These are phyloP conservation scores for human (Homo sapiens) DNA, from an alignment of 2,113 vertebrate genomes.

Conservation along the genomic window GRCh38 chrX:23703501-23704000, in stretches of 20 bases:
- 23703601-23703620: too few relatives aligned
- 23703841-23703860: background rate
- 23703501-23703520: too few relatives aligned
- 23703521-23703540: too few relatives aligned
- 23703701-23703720: background rate
- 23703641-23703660: background rate
- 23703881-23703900: slow-evolving; percentile 32
- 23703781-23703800: background rate
- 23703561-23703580: too few relatives aligned
- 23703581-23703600: too few relatives aligned
- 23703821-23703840: background rate
- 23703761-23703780: slow-evolving; percentile 13
- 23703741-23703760: background rate
- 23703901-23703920: background rate
- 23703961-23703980: slow-evolving; percentile 98
- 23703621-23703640: background rate
- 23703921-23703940: slow-evolving; percentile 73
- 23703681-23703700: slow-evolving; percentile 59
- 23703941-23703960: slow-evolving; percentile 92
- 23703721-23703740: background rate
- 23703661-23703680: slow-evolving; percentile 20
- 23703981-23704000: slow-evolving; percentile 85
- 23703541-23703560: too few relatives aligned
- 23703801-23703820: background rate
- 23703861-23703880: background rate